phyloP scores from a whole-genome alignment of 2,888 invertebrate species.

The Trilocha varians region DNA sequence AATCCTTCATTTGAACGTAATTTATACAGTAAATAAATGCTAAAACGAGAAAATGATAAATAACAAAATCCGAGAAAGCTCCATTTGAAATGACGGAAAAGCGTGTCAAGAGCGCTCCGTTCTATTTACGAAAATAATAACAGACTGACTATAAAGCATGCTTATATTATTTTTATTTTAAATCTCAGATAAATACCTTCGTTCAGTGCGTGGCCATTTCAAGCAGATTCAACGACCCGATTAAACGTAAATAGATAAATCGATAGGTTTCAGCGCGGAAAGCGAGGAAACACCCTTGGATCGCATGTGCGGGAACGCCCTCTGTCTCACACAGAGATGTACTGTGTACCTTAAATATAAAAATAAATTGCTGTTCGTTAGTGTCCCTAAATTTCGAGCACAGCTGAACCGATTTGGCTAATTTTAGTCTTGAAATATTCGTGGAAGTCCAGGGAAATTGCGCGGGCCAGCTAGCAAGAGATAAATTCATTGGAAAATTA shows the following conservation, averaged over 20 bases:
- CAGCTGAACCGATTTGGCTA: no score
- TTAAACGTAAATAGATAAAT: slow-evolving; percentile 49
- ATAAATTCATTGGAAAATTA: no score
- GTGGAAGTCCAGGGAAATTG: no score
- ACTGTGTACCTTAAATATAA: not conserved
- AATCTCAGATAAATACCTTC: not conserved
- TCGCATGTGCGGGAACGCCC: slow-evolving; percentile 58
- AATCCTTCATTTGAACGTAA: no score
- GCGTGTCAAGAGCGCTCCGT: not conserved
- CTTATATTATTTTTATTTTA: not conserved
- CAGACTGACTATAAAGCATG: not conserved
- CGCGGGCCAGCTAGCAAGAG: no score
- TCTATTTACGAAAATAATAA: not conserved
- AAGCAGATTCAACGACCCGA: slow-evolving; percentile 27
- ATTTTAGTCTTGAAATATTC: no score
- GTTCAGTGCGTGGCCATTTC: not conserved
- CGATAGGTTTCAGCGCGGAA: slow-evolving; percentile 52
- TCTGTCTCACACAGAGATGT: slow-evolving; percentile 30
- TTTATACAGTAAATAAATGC: no score
- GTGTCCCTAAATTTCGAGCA: no score
- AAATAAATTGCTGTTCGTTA: slow-evolving; percentile 2
- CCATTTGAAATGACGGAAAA: not conserved
- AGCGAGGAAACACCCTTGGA: slow-evolving; percentile 18
- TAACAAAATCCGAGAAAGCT: no score
- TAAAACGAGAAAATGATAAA: no score